Evolutionary conservation across 2,797 vertebrate species (phyloP).

Genomic region (Rhinichthys osculus): DNA sequence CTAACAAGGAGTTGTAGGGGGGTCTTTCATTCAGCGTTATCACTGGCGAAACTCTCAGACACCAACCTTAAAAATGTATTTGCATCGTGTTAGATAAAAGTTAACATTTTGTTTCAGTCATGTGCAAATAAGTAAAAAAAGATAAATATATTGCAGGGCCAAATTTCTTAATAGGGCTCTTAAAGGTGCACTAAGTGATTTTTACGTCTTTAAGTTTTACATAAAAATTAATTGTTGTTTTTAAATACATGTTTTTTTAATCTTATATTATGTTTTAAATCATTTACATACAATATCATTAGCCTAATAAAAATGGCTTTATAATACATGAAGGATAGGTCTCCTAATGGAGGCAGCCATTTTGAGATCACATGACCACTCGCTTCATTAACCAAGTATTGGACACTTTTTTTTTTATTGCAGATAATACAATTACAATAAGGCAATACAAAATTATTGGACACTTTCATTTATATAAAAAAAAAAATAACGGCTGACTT

Average conservation of each 20-base stretch:
- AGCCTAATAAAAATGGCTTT: background rate
- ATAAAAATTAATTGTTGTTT: no score
- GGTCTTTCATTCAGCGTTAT: slow-evolving; percentile 80
- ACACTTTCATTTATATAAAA: background rate
- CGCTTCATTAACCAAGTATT: background rate
- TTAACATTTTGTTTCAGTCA: background rate
- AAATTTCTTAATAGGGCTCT: background rate
- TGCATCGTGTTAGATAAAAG: slow-evolving; percentile 50
- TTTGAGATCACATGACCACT: slow-evolving; percentile 8
- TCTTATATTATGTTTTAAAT: background rate
- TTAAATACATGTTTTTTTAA: background rate
- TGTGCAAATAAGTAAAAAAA: background rate
- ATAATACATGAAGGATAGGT: background rate
- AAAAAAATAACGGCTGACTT: background rate
- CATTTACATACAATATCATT: background rate
- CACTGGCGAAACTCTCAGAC: slow-evolving; percentile 84
- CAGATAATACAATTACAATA: background rate
- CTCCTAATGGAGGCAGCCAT: slow-evolving; percentile 3
- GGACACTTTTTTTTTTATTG: background rate
- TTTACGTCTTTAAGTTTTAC: background rate
- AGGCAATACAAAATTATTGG: background rate
- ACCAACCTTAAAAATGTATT: slow-evolving; percentile 41
- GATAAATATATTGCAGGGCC: background rate
- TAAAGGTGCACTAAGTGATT: background rate
- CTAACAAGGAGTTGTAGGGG: slow-evolving; percentile 87